Base-by-base conservation (phyloP, 1,140 invertebrate genomes). In the Cotesia chilonis region DNA sequence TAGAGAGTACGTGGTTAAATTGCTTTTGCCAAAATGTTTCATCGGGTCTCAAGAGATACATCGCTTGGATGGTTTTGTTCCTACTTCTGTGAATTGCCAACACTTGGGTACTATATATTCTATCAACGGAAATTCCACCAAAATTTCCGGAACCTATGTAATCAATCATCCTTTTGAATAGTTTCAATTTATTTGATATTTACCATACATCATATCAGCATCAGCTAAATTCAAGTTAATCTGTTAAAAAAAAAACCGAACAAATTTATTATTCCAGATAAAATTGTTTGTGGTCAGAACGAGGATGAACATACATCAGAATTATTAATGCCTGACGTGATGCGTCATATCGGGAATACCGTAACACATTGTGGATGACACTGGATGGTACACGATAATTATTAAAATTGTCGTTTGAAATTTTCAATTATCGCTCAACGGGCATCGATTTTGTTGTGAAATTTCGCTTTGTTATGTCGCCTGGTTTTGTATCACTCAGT, bases 341-440 rank as follows among this genome's bases (percentile, higher is more conserved):
- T 47, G 41, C 41, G 41, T 47, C 41, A 47, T 47, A 3, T 6
- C 10, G 41, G 41, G 41, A 47, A 47, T 47, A 2, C 5, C 10
- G 41, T 47, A 9, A 47, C 41, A 47, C 41, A 60, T 12, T 51
- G 65, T 36, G 20, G 61, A 71, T 36, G 51, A 63, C n/a, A 61
- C 59, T 7, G 47, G 61, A 20, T n/a, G 14, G 38, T 17, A 35
- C 37, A 71, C 5, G n/a, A 35, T 71, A 66, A 57, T 71, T 64
- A 71, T 71, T 71, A 71, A 71, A 71, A 54, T 55, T 51, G 35
- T 28, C 61, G 51, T 28, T 71, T 63, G 70, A 66, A 71, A 71
- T 71, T 71, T 71, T 51, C 63, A 71, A 71, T 71, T 71, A 71
- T 61, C 14, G 60, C 52, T 66, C 66, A 66, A 71, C 70, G 70